Evolutionary conservation across 2,888 invertebrate species (phyloP).

Genomic region (Ernsta delagoae): DNA sequence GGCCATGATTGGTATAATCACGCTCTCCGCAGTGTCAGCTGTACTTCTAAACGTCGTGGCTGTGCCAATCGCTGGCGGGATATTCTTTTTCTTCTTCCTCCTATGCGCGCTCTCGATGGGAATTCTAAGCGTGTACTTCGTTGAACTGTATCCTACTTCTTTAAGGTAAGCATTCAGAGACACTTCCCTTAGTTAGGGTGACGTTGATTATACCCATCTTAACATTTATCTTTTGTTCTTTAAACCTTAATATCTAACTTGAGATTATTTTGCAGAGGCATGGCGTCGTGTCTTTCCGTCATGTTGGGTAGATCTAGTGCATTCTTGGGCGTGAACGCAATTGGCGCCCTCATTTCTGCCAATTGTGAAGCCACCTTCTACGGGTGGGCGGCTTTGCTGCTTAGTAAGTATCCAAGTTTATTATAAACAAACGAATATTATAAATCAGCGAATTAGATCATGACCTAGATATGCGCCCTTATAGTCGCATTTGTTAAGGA

Average conservation of each 20-base stretch:
- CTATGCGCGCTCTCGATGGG: slow-evolving; percentile 77
- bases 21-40: slow-evolving; percentile 60
- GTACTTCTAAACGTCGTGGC: slow-evolving; percentile 66
- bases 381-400: slow-evolving; percentile 77
- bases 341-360: slow-evolving; percentile 86
- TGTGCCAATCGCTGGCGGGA: slow-evolving; percentile 70
- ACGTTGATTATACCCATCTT: too few relatives aligned
- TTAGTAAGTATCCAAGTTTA: slow-evolving; percentile 70
- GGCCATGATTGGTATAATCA: slow-evolving; percentile 69
- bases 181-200: too few relatives aligned
- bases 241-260: too few relatives aligned
- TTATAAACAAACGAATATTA: too few relatives aligned
- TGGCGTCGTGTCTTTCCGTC: slow-evolving; percentile 86
- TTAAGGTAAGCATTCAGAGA: slow-evolving; percentile 61
- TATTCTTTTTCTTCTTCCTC: slow-evolving; percentile 77
- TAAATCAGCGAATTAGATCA: too few relatives aligned
- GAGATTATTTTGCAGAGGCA: slow-evolving; percentile 77
- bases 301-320: slow-evolving; percentile 87
- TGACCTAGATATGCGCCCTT: too few relatives aligned
- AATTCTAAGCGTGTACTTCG: slow-evolving; percentile 76
- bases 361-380: slow-evolving; percentile 87
- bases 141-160: slow-evolving; percentile 77
- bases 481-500: too few relatives aligned
- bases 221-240: too few relatives aligned
- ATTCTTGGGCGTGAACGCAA: slow-evolving; percentile 86